Evolutionary conservation across 2,113 vertebrate species (phyloP).

Genomic region (Notarius quadriscutis): DNA sequence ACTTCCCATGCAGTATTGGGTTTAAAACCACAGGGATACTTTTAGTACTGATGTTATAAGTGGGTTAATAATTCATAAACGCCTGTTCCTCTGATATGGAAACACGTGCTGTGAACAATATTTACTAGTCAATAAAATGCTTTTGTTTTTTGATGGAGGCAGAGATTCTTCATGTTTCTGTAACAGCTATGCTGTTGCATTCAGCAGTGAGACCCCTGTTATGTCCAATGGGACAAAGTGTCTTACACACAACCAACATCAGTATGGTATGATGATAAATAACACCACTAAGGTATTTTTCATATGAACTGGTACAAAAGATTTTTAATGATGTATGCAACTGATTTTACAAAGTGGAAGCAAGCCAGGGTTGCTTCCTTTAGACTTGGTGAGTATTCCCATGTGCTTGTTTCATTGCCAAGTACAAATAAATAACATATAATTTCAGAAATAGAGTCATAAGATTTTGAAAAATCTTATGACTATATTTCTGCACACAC

Average conservation of each 20-base stretch:
- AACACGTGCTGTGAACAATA: conserved; percentile 5
- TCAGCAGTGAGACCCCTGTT: background rate
- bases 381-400: background rate
- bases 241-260: background rate
- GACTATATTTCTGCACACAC: background rate
- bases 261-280: conserved; percentile 35
- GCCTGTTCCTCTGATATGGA: conserved; percentile 47
- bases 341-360: background rate
- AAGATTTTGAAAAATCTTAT: background rate
- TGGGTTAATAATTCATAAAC: conserved; percentile 63
- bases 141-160: background rate
- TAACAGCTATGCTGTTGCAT: background rate
- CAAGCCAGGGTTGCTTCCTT: background rate
- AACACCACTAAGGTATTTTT: background rate
- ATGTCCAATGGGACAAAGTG: background rate
- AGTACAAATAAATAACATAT: background rate
- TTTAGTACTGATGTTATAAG: conserved; percentile 63
- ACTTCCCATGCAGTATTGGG: conserved; percentile 37
- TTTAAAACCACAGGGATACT: conserved; percentile 47
- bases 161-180: background rate
- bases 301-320: background rate
- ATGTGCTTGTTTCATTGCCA: background rate
- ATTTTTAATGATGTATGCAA: background rate
- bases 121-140: conserved; percentile 3
- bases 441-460: background rate